Percentiles rank a stretch among this genome's conserved stretches.
Evolutionary conservation across 1,140 invertebrate species (phyloP).

Genomic region (Venturia canescens): DNA sequence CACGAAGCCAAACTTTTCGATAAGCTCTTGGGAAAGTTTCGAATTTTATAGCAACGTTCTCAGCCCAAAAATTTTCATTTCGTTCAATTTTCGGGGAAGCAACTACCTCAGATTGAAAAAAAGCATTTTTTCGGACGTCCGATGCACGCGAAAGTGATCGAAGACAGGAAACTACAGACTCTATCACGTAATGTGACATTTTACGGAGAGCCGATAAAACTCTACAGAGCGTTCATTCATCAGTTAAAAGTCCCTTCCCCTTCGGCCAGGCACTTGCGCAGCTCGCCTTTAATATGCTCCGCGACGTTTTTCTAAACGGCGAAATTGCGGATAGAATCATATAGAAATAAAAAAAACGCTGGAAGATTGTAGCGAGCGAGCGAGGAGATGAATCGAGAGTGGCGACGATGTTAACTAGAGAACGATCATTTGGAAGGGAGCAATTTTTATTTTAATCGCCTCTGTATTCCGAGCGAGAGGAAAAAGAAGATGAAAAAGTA

Average conservation of each 20-base stretch:
- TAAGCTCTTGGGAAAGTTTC: no score
- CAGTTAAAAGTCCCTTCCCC: slow-evolving; percentile 52
- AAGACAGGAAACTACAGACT: slow-evolving; percentile 23
- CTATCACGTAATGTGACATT: slow-evolving; percentile 57
- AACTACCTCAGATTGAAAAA: no score
- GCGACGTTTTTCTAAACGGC: slow-evolving; percentile 29
- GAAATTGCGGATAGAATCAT: not conserved
- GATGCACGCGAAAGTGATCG: slow-evolving; percentile 40
- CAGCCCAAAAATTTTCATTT: no score
- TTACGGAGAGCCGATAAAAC: slow-evolving; percentile 67
- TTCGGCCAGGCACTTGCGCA: slow-evolving; percentile 21
- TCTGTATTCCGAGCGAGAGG: slow-evolving; percentile 39
- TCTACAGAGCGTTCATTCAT: slow-evolving; percentile 73
- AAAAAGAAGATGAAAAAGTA: slow-evolving; percentile 29
- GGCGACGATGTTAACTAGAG: slow-evolving; percentile 48
- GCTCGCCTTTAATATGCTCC: not conserved
- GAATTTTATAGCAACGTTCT: no score
- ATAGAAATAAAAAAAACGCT: not conserved
- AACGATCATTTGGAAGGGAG: slow-evolving; percentile 35
- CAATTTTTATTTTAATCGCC: slow-evolving; percentile 38
- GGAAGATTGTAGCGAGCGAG: slow-evolving; percentile 18
- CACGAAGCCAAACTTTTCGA: no score
- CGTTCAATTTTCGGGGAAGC: no score
- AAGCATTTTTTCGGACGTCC: not conserved
- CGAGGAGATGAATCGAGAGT: not conserved